These are phyloP conservation scores for Orthonevra nobilis DNA, from an alignment of 2,888 invertebrate genomes.

Conservation along the genomic window DNA sequence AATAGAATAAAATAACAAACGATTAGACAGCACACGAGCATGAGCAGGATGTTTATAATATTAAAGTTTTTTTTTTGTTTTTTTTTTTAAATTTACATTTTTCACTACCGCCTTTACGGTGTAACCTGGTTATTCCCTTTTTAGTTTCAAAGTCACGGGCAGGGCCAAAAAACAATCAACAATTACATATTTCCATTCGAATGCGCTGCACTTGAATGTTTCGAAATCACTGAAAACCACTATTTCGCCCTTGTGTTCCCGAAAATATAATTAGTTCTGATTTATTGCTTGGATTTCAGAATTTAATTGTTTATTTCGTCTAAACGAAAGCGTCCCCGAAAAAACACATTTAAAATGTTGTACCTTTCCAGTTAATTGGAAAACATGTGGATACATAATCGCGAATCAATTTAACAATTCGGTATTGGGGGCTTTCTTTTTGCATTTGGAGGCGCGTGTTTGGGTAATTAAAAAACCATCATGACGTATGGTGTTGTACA, in stretches of 20 bases:
- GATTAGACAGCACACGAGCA: conserved; percentile 12
- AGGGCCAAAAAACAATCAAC: no score
- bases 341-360: conserved; percentile 8
- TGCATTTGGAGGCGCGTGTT: background rate
- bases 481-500: conserved; percentile 27
- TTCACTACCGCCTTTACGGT: conserved; percentile 55
- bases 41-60: background rate
- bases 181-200: no score
- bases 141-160: conserved; percentile 63
- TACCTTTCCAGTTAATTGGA: conserved; percentile 8
- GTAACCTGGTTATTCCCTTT: conserved; percentile 40
- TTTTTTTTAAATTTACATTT: conserved; percentile 41
- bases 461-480: conserved; percentile 57
- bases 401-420: conserved; percentile 26
- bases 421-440: no score
- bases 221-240: no score
- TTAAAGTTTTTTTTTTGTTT: conserved; percentile 12
- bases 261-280: background rate
- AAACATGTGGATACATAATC: conserved; percentile 34
- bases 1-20: conserved; percentile 26
- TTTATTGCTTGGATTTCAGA: background rate
- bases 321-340: background rate
- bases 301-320: conserved; percentile 23
- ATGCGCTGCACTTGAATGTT: no score
- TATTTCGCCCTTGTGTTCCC: no score